Evolutionary conservation across 2,888 invertebrate genomes (phyloP).

Genomic region (Ypsolopha sequella): DNA sequence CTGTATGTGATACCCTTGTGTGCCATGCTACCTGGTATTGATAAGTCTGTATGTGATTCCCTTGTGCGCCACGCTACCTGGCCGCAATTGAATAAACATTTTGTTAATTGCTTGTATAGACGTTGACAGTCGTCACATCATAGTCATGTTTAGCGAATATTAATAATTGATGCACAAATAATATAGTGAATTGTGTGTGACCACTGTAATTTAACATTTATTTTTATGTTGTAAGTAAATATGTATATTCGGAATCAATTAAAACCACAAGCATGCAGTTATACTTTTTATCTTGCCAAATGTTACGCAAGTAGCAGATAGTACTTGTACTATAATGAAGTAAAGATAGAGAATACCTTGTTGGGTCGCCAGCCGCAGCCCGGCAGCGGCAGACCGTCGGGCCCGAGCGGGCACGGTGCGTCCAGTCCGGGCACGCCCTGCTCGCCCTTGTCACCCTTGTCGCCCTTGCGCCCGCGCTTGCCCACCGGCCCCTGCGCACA

Average conservation of each 20-base stretch:
- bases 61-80: no score
- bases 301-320: background rate
- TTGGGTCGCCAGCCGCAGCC: conserved; percentile 95
- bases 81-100: no score
- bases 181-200: background rate
- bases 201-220: background rate
- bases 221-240: background rate
- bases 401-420: conserved; percentile 98
- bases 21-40: no score
- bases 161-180: no score
- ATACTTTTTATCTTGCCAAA: background rate
- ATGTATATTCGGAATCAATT: background rate
- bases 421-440: conserved; percentile 97
- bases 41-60: no score
- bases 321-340: background rate
- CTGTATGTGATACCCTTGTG: no score
- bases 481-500: conserved; percentile 83
- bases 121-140: no score
- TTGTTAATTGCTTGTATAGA: no score
- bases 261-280: background rate
- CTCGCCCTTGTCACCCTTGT: conserved; percentile 93
- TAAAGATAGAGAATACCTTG: conserved; percentile 72
- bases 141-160: no score
- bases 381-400: conserved; percentile 94
- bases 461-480: conserved; percentile 92